phyloP scores from a whole-genome alignment of 2,113 vertebrate species.

The Murina feae region DNA sequence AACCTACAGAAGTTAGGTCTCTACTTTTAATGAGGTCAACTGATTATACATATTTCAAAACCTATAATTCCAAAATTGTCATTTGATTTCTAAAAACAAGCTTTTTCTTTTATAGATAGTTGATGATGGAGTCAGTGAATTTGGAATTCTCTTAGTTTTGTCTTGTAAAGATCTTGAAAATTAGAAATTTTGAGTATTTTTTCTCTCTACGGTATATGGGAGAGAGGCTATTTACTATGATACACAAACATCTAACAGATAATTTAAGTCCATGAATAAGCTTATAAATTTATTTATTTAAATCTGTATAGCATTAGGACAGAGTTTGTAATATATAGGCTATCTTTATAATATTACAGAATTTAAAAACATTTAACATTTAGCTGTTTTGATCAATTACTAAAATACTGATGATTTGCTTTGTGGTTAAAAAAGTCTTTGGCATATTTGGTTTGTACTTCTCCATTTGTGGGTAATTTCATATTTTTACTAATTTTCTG shows the following conservation, averaged over 20 bases:
- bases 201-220: not conserved
- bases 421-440: not conserved
- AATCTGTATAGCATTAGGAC: not conserved
- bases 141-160: not conserved
- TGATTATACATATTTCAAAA: not conserved
- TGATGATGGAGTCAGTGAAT: not conserved
- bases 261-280: not conserved
- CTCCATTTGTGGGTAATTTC: not conserved
- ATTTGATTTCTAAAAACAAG: not conserved
- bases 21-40: not conserved
- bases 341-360: not conserved
- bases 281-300: not conserved
- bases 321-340: not conserved
- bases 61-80: not conserved
- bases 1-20: not conserved
- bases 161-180: not conserved
- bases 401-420: not conserved
- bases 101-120: not conserved
- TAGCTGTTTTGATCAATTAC: not conserved
- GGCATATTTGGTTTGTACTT: not conserved
- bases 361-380: not conserved
- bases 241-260: not conserved
- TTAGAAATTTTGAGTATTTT: not conserved
- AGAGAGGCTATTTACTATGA: not conserved
- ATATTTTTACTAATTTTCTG: not conserved